Base-by-base conservation (phyloP, 2,888 invertebrate species). In the Synanthedon tipuliformis region DNA sequence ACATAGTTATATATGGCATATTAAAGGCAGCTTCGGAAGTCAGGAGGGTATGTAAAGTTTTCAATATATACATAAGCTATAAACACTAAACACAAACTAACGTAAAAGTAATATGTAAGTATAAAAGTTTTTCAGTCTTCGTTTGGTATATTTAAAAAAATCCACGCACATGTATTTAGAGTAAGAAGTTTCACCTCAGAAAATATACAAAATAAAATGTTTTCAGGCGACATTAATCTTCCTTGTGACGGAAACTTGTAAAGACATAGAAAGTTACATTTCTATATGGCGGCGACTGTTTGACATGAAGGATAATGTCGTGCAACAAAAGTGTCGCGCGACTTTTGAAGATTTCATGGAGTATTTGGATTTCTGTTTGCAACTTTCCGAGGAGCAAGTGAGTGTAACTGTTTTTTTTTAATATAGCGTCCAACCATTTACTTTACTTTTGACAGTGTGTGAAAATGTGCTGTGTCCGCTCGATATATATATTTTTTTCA, bases 251-350 rank as follows among this genome's bases (percentile, higher is more conserved):
- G 66, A 73, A 13, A 58, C 62, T 1, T 61, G 64, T 1, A 63
- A 61, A 50, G 18, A 57, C 8, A 41, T 68, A 4, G 58, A 61
- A 5, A 60, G 57, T 10, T 68, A 66, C 51, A 50, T 65, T n/a
- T 60, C 63, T 2, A 23, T 75, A 3, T 78, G 78, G 78, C 53
- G 54, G 3, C 63, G 59, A 0, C 16, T 78, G 0, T 62, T 76
- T 7, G 64, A 70, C 48, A 57, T 59, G 0, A 53, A 55, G 4
- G 64, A 68, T 15, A 7, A 48, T 3, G 12, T 62, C 0, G 59
- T 65, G 0, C 3, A 60, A 13, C 55, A 59, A 0, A 62, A 63
- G 8, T 56, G 57, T 0, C 53, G 55, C 8, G 3, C 54, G 3
- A 55, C 70, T 10, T 65, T 69, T 5, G 55, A 59, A 1, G 67